A percentile compares a stretch with the other conserved stretches of the same genome.
Conservation (phyloP, 2,113 vertebrate species). For the Colius striatus region DNA sequence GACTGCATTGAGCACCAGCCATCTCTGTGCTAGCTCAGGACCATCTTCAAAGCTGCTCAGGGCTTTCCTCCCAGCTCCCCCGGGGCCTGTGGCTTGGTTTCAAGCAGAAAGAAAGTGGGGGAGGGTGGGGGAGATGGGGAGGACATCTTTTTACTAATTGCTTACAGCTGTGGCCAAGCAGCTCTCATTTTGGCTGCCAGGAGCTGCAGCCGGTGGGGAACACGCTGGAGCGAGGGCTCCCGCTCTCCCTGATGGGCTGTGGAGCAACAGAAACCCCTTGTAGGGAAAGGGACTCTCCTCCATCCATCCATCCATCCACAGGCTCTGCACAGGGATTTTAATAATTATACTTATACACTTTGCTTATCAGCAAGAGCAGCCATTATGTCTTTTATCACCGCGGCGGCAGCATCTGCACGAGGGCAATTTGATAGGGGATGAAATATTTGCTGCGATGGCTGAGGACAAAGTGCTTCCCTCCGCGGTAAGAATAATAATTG, state of each 20-base stretch:
- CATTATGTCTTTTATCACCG: slow-evolving; percentile 32
- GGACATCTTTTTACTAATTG: slow-evolving; percentile 53
- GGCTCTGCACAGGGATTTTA: neutral
- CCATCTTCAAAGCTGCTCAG: neutral
- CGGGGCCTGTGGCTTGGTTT: neutral
- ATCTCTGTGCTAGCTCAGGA: neutral
- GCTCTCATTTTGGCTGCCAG: slow-evolving; percentile 44
- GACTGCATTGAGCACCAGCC: accelerated
- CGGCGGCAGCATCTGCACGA: neutral
- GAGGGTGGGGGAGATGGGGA: neutral
- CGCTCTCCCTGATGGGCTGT: neutral
- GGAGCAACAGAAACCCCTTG: neutral
- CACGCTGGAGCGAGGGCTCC: neutral
- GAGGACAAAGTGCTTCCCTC: slow-evolving; percentile 16
- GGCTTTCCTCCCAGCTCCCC: neutral
- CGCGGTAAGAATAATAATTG: neutral
- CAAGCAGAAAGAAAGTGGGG: slow-evolving; percentile 13
- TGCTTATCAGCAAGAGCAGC: slow-evolving; percentile 47
- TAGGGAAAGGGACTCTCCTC: neutral
- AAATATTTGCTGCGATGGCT: neutral
- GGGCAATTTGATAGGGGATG: slow-evolving; percentile 26
- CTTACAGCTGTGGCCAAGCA: slow-evolving; percentile 59
- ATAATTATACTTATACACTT: slow-evolving; percentile 16
- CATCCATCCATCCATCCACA: neutral
- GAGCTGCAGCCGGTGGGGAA: neutral